Percentiles rank a stretch among this genome's conserved stretches.
phyloP scores from a whole-genome alignment of 2,113 vertebrate species.

The Callocephalon fimbriatum region DNA sequence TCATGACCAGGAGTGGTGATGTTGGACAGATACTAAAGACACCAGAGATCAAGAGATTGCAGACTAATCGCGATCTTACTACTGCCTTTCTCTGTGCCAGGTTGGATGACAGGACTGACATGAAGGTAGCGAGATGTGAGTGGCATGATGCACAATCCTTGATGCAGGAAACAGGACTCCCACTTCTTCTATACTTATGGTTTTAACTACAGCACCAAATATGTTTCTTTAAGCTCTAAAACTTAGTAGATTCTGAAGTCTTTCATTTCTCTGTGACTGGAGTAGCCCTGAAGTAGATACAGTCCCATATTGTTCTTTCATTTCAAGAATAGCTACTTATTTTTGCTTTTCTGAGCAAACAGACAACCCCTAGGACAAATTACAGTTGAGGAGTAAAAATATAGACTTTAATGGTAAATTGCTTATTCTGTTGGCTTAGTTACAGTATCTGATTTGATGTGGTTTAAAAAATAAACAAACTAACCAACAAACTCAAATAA shows the following conservation, averaged over 20 bases:
- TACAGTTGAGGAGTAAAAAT: background rate
- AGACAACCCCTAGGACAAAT: background rate
- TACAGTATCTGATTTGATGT: background rate
- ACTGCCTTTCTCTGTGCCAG: background rate
- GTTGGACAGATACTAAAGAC: background rate
- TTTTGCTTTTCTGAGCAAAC: background rate
- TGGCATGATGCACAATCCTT: background rate
- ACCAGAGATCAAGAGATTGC: background rate
- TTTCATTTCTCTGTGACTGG: background rate
- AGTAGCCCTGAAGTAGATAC: background rate
- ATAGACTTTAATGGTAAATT: background rate
- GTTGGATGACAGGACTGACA: background rate
- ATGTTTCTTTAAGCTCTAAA: background rate
- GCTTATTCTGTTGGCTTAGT: background rate
- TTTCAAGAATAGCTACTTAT: background rate
- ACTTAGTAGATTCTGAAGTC: background rate
- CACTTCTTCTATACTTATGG: background rate
- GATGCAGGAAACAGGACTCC: background rate
- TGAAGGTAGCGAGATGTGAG: background rate
- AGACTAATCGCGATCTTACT: rapidly evolving
- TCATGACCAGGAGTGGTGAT: background rate
- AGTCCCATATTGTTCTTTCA: background rate
- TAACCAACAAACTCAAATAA: background rate
- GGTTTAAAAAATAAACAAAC: background rate
- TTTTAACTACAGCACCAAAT: background rate